These are phyloP conservation scores for Desoria tigrina DNA, from an alignment of 2,888 invertebrate species.

Conservation along the genomic window DNA sequence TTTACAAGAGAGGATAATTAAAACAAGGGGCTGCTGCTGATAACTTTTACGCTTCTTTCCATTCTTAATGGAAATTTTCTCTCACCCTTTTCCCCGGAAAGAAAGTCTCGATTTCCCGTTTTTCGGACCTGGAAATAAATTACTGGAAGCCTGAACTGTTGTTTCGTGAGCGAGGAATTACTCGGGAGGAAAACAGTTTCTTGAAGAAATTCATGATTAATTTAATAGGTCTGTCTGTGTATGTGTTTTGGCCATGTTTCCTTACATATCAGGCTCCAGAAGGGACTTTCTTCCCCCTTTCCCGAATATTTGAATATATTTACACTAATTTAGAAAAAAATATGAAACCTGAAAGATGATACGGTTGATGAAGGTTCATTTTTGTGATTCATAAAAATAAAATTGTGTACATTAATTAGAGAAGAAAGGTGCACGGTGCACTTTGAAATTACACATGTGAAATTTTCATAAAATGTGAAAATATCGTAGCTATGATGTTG, in stretches of 20 bases:
- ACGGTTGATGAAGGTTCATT: background rate
- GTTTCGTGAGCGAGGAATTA: conserved; percentile 10
- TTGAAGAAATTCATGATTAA: conserved; percentile 3
- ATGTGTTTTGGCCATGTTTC: background rate
- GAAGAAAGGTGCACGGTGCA: background rate
- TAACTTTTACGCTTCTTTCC: background rate
- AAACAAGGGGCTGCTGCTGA: background rate
- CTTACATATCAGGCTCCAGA: no score
- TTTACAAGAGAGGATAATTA: no score
- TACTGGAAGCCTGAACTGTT: background rate
- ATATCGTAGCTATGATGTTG: no score
- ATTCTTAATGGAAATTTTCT: background rate
- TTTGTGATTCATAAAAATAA: no score
- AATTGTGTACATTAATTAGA: background rate
- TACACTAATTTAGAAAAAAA: no score
- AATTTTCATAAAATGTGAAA: no score
- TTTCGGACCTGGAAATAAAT: no score
- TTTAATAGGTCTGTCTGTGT: no score
- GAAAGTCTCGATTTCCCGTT: no score
- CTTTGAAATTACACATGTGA: no score
- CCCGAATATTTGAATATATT: background rate
- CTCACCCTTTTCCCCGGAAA: background rate
- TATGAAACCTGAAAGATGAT: conserved; percentile 1
- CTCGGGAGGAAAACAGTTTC: background rate
- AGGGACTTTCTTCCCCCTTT: background rate